A percentile compares a stretch with the other conserved stretches of the same genome.
phyloP scores from a whole-genome alignment of 2,113 vertebrate genomes.

The Coreoperca whiteheadi region DNA sequence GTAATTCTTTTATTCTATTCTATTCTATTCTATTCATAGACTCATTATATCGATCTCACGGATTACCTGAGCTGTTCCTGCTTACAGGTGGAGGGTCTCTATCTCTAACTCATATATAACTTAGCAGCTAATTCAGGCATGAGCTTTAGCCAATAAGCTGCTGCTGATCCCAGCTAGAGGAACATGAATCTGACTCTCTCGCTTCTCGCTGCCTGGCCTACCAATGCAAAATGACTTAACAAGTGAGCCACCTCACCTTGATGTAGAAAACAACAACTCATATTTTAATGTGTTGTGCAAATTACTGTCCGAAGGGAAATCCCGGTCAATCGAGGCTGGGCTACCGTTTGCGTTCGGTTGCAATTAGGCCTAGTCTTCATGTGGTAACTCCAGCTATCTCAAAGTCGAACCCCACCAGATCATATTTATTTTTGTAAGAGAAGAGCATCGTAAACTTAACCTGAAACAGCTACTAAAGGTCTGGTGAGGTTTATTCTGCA shows the following conservation, averaged over 20 bases:
- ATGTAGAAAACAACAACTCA: not conserved
- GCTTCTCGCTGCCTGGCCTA: constrained; percentile 20
- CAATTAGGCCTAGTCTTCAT: not conserved
- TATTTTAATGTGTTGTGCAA: not conserved
- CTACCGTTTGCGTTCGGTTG: not conserved
- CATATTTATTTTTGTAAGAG: not conserved
- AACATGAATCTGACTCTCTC: constrained; percentile 35
- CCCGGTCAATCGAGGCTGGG: not conserved
- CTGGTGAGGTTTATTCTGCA: not conserved
- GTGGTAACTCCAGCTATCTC: not conserved
- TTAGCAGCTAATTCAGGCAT: constrained; percentile 69
- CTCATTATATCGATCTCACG: constrained; percentile 44
- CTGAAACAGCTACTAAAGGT: not conserved
- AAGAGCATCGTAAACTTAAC: not conserved
- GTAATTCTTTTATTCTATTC: not conserved
- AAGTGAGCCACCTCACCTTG: not conserved
- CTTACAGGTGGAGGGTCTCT: constrained; percentile 40
- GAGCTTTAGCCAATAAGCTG: constrained; percentile 70
- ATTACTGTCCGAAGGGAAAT: not conserved
- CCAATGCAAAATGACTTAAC: not conserved
- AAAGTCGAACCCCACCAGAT: not conserved
- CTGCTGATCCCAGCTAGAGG: constrained; percentile 63
- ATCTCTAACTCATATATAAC: constrained; percentile 34
- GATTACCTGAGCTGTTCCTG: constrained; percentile 15
- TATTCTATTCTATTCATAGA: constrained; percentile 24